A percentile compares a stretch with the other conserved stretches of the same genome.
Evolutionary conservation across 2,113 vertebrate species (phyloP).

Genomic region (Syngnathus scovelli): DNA sequence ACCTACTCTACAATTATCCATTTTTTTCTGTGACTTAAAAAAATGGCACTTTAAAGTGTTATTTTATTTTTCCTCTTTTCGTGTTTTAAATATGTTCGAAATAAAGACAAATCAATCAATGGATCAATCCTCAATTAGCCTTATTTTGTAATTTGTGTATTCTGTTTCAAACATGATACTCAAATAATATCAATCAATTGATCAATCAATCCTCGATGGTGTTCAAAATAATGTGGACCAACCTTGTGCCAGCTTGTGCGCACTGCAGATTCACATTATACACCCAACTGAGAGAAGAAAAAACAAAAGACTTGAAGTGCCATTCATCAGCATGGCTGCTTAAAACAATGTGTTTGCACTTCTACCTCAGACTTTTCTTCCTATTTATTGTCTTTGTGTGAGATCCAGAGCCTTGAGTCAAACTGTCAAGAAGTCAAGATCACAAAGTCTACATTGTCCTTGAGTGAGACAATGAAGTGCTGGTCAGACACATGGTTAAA

Average conservation of each 20-base stretch:
- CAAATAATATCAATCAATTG: too few relatives aligned
- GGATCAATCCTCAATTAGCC: too few relatives aligned
- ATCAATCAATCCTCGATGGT: neutral
- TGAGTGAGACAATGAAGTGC: neutral
- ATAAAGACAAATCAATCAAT: too few relatives aligned
- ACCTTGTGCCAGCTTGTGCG: slow-evolving; percentile 31
- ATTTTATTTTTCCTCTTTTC: too few relatives aligned
- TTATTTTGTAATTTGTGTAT: too few relatives aligned
- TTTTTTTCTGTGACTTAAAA: too few relatives aligned
- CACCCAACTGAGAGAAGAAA: neutral
- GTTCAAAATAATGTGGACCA: slow-evolving; percentile 16
- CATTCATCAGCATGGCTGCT: slow-evolving; percentile 14
- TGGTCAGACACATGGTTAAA: neutral
- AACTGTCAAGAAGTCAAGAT: slow-evolving; percentile 24
- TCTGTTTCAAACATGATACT: too few relatives aligned
- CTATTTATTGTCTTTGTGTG: slow-evolving; percentile 9
- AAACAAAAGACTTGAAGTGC: slow-evolving; percentile 3
- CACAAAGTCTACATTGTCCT: slow-evolving; percentile 6
- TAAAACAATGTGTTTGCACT: slow-evolving; percentile 5
- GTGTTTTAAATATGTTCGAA: too few relatives aligned
- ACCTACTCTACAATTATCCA: too few relatives aligned
- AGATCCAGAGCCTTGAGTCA: slow-evolving; percentile 13
- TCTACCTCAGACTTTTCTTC: slow-evolving; percentile 6
- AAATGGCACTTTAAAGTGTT: too few relatives aligned
- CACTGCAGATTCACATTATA: slow-evolving; percentile 27